A percentile compares a stretch with the other conserved stretches of the same genome.
These are phyloP conservation scores for Dicycla oo DNA, from an alignment of 2,888 invertebrate species.

Conservation along the genomic window DNA sequence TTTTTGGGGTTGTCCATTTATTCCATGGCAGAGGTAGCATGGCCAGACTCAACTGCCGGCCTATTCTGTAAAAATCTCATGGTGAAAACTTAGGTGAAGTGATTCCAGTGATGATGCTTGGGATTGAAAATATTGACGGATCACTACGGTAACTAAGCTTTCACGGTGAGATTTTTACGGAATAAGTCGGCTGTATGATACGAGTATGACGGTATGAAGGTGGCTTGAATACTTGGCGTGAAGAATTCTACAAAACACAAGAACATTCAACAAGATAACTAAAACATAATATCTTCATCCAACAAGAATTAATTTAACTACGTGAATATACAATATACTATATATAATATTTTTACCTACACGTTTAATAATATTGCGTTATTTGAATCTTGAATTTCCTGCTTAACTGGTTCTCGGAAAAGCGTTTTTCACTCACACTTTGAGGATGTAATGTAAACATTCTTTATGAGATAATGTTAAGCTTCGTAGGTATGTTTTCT, in stretches of 20 bases:
- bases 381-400: slow-evolving; percentile 17
- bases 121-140: too few relatives aligned
- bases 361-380: neutral
- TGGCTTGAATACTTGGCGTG: too few relatives aligned
- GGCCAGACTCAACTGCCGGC: too few relatives aligned
- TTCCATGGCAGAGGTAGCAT: too few relatives aligned
- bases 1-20: too few relatives aligned
- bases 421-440: neutral
- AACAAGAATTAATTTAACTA: slow-evolving; percentile 20
- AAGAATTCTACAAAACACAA: neutral
- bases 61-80: too few relatives aligned
- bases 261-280: slow-evolving; percentile 4
- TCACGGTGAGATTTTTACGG: too few relatives aligned
- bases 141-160: too few relatives aligned
- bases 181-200: slow-evolving; percentile 7
- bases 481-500: neutral
- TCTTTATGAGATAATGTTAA: neutral
- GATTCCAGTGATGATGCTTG: too few relatives aligned
- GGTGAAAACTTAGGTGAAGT: too few relatives aligned
- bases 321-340: too few relatives aligned
- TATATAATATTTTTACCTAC: neutral
- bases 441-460: slow-evolving; percentile 1
- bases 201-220: neutral
- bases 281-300: slow-evolving; percentile 21
- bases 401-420: neutral